Evolutionary conservation across 2,888 invertebrate species (phyloP).

Genomic region (Ganaspis brasiliensis): DNA sequence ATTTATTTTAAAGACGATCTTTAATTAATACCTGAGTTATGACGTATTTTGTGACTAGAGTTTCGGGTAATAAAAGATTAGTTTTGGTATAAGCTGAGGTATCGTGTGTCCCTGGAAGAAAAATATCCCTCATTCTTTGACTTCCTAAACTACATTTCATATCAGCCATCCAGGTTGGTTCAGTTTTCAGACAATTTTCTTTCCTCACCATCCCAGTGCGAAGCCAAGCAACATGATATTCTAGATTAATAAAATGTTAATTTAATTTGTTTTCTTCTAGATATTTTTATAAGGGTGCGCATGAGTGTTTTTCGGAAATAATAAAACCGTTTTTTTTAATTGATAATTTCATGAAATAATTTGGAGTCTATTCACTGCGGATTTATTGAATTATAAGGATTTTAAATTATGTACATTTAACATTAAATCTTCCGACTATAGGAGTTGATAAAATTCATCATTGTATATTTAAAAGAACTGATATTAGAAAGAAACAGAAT

Average conservation of each 20-base stretch:
- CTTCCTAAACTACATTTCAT: conserved; percentile 79
- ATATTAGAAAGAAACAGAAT: too few relatives aligned
- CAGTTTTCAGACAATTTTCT: conserved; percentile 81
- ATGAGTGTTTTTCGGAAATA: too few relatives aligned
- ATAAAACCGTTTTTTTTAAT: too few relatives aligned
- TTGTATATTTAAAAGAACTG: too few relatives aligned
- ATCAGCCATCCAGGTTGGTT: conserved; percentile 84
- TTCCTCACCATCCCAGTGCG: conserved; percentile 74
- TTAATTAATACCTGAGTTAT: conserved; percentile 80
- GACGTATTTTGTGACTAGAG: conserved; percentile 81
- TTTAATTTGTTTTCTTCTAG: conserved; percentile 2
- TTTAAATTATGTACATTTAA: too few relatives aligned
- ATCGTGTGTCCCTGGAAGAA: conserved; percentile 88
- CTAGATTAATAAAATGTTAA: conserved; percentile 55
- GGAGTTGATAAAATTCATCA: too few relatives aligned
- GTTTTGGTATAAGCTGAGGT: conserved; percentile 83
- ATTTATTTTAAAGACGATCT: too few relatives aligned
- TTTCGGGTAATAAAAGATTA: conserved; percentile 63
- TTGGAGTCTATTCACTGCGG: too few relatives aligned
- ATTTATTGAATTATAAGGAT: too few relatives aligned
- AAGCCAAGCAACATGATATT: conserved; percentile 68
- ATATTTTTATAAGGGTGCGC: too few relatives aligned
- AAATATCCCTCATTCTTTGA: conserved; percentile 82
- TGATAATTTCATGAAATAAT: too few relatives aligned
- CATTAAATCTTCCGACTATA: too few relatives aligned